Percentiles rank a stretch among this genome's conserved stretches.
phyloP scores from a whole-genome alignment of 2,113 vertebrate genomes.

The Paralichthys olivaceus region DNA sequence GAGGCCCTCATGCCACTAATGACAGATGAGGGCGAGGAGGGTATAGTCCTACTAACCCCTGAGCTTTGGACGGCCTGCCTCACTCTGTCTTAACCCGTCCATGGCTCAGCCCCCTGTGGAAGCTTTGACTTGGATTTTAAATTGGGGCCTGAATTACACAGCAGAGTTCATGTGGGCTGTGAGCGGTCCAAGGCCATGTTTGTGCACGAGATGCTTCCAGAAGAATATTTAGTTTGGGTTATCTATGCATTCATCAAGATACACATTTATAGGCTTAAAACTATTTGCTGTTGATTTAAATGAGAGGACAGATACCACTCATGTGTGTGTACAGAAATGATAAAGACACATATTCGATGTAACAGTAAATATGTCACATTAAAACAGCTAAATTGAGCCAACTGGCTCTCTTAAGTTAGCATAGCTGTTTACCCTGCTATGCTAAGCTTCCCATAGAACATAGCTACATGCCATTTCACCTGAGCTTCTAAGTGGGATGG shows the following conservation, averaged over 20 bases:
- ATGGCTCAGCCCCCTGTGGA: slow-evolving; percentile 12
- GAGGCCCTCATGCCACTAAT: slow-evolving; percentile 53
- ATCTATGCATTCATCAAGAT: neutral
- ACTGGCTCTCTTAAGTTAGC: too few species aligned
- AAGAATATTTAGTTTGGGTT: neutral
- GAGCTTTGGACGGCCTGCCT: slow-evolving; percentile 65
- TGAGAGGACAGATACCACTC: neutral
- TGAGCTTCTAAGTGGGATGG: too few species aligned
- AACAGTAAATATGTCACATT: too few species aligned
- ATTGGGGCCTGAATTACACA: neutral
- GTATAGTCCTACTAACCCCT: slow-evolving; percentile 48
- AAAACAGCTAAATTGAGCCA: too few species aligned
- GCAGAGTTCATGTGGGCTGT: neutral
- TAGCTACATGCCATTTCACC: too few species aligned
- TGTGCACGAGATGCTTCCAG: neutral
- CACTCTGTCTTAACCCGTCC: neutral
- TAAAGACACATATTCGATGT: neutral
- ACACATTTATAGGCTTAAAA: neutral
- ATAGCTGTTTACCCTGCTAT: too few species aligned
- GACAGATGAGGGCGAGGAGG: slow-evolving; percentile 72
- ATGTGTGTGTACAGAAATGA: neutral
- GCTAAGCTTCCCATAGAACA: too few species aligned
- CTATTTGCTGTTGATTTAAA: neutral
- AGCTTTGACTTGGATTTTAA: slow-evolving; percentile 37
- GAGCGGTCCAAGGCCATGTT: neutral